Conservation (phyloP, 2,888 invertebrate species). For the Amorpha juglandis region DNA sequence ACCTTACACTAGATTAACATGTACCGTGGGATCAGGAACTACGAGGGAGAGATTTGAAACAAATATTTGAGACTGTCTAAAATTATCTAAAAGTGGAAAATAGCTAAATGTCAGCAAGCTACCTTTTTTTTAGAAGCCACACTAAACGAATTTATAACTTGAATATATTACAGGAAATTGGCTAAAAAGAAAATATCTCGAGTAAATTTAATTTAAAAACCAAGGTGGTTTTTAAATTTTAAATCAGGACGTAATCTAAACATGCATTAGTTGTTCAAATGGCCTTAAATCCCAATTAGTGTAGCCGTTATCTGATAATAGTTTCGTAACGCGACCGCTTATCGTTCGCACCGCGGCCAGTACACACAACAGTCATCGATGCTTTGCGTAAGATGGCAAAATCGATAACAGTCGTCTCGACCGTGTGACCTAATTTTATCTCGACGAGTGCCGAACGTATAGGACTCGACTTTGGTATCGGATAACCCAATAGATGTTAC, state of each 20-base stretch:
- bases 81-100: too few species aligned
- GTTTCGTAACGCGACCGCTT: not conserved
- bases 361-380: constrained; percentile 35
- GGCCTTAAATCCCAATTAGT: not conserved
- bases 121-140: too few species aligned
- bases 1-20: too few species aligned
- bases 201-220: too few species aligned
- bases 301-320: not conserved
- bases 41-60: too few species aligned
- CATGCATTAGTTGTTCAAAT: not conserved
- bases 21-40: too few species aligned
- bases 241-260: not conserved
- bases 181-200: too few species aligned
- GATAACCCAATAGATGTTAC: constrained; percentile 8
- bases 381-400: constrained; percentile 68
- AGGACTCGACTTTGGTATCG: constrained; percentile 10
- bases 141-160: too few species aligned
- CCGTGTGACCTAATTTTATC: constrained; percentile 72
- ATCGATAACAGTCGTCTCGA: constrained; percentile 73
- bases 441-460: constrained; percentile 28
- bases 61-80: too few species aligned
- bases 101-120: too few species aligned
- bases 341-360: constrained; percentile 32
- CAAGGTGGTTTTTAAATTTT: not conserved
- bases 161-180: too few species aligned